Evolutionary conservation across 2,888 invertebrate species (phyloP).

Genomic region (Alloplasta piceator): DNA sequence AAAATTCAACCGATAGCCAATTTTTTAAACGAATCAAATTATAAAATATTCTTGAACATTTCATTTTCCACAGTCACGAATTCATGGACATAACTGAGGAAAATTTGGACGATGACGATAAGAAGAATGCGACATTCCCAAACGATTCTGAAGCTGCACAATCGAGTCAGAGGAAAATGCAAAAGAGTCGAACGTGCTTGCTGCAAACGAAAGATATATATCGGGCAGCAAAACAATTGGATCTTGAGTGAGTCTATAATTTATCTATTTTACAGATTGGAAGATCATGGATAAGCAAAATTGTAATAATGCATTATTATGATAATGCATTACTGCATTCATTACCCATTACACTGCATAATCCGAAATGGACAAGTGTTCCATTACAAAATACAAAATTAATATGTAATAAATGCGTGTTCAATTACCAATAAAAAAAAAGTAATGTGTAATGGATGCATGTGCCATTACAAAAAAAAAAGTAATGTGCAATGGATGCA

Average conservation of each 20-base stretch:
- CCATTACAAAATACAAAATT: no score
- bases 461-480: no score
- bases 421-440: no score
- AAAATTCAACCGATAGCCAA: not conserved
- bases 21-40: not conserved
- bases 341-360: no score
- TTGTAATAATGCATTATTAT: no score
- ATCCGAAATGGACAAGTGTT: no score
- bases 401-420: no score
- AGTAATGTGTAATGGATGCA: no score
- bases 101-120: constrained; percentile 18
- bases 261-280: constrained; percentile 3
- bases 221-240: constrained; percentile 76
- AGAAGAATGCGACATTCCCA: constrained; percentile 6
- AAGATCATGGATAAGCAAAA: not conserved
- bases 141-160: constrained; percentile 56
- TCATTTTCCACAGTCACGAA: constrained; percentile 21
- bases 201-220: constrained; percentile 77
- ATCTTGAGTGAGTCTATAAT: constrained; percentile 74
- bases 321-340: no score
- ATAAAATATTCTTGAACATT: constrained; percentile 5
- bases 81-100: constrained; percentile 17
- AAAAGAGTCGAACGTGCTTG: constrained; percentile 74
- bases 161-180: constrained; percentile 66
- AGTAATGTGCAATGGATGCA: no score